Base-by-base conservation (phyloP, 1,140 invertebrate genomes). In the Cotesia chilonis region DNA sequence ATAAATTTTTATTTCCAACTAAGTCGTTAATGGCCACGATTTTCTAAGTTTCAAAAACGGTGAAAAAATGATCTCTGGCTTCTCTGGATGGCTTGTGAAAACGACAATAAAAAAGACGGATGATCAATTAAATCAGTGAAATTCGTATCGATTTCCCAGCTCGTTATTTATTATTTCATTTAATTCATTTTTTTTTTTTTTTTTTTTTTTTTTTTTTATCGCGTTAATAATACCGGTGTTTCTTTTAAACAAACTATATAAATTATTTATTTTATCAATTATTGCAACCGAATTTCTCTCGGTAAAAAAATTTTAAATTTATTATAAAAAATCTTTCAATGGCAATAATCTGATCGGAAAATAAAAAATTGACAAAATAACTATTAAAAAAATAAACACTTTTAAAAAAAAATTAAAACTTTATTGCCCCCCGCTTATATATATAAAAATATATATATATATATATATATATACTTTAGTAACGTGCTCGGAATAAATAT, bases 401-500 rank as follows among this genome's bases (percentile, higher is more conserved):
- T 6, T 4, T 12, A 20, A 63, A 61, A 59, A 55, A 38, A 69
- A 14, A 14, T 14, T 59, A 4, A 10, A n/a, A 54, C 47, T 64
- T 71, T 51, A 51, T 51, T 54, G 69, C 69, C 64, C 64, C 64
- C 64, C 64, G 64, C 64, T 35, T 54, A 28, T 14, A 28, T 12
- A 63, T 28, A 28, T 28, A 28, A n/a, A n/a, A n/a, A 28, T 28
- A 28, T 28, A 28, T 28, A 28, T 28, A 28, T 12, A 63, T 28
- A 28, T 28, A 28, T 28, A 28, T 28, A 28, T 28, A 28, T 28
- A 28, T 28, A 28, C 28, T 28, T 28, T 28, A 17, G 10, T 36
- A 77, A 79, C 77, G 79, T 75, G 78, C 75, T 76, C 10, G 78
- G 83, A 82, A 84, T 84, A 84, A 85, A 83, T 84, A 81, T 85